These are phyloP conservation scores for Hydrolagus colliei DNA, from an alignment of 2,797 vertebrate genomes.

Conservation along the genomic window DNA sequence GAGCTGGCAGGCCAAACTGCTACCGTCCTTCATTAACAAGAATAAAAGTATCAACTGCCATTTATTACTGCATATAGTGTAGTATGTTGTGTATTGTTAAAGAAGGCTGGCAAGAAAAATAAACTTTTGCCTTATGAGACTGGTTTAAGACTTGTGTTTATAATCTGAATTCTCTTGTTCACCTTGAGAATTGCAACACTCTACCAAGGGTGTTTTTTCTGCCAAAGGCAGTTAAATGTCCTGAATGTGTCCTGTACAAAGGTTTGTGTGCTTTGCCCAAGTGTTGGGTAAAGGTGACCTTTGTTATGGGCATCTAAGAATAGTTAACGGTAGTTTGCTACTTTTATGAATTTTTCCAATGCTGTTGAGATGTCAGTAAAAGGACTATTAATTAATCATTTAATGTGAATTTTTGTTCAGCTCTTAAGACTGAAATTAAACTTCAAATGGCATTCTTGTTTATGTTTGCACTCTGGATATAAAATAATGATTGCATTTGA, in stretches of 20 bases:
- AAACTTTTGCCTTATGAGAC: background rate
- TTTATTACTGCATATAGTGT: slow-evolving; percentile 11
- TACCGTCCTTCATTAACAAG: background rate
- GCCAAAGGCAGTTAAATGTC: slow-evolving; percentile 30
- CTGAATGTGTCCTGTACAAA: slow-evolving; percentile 6
- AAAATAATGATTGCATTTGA: too few species aligned
- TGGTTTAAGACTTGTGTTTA: background rate
- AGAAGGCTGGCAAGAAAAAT: background rate
- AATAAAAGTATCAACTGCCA: background rate
- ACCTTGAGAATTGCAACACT: slow-evolving; percentile 25
- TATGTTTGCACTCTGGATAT: background rate
- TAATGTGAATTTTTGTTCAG: background rate
- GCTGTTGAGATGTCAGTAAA: slow-evolving; percentile 23
- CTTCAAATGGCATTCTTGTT: background rate
- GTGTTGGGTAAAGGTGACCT: background rate
- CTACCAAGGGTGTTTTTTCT: slow-evolving; percentile 16
- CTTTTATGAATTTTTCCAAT: background rate
- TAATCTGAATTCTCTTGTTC: slow-evolving; percentile 9
- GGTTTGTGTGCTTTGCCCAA: background rate
- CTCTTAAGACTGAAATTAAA: background rate
- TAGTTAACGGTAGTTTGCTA: background rate
- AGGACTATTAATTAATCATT: background rate
- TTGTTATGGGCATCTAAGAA: background rate
- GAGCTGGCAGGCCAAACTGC: background rate
- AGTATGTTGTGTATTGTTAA: slow-evolving; percentile 11